A percentile compares a stretch with the other conserved stretches of the same genome.
These are phyloP conservation scores for Lampris incognitus DNA, from an alignment of 2,113 vertebrate genomes.

Conservation along the genomic window DNA sequence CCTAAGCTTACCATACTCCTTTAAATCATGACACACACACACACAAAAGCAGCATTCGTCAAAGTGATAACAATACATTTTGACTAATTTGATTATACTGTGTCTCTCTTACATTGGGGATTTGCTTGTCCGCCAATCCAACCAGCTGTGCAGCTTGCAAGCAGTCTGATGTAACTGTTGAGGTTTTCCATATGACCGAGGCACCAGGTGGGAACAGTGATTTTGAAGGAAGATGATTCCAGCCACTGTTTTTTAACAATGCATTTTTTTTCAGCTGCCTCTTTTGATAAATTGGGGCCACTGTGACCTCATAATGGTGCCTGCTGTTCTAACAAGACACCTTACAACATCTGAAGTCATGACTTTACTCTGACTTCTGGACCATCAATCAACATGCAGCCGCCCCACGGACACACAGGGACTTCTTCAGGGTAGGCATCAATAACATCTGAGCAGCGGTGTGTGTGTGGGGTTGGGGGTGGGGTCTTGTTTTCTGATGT, in stretches of 20 bases:
- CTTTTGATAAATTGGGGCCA: constrained; percentile 37
- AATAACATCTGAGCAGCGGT: constrained; percentile 13
- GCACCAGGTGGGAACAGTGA: neutral
- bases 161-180: neutral
- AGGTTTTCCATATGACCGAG: neutral
- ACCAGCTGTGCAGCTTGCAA: neutral
- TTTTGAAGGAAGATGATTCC: neutral
- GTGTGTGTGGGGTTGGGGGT: neutral
- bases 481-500: too few species aligned
- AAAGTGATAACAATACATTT: too few species aligned
- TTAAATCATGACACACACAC: neutral
- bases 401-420: neutral
- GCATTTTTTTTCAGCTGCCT: constrained; percentile 23
- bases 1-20: too few species aligned
- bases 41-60: too few species aligned
- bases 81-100: too few species aligned
- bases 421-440: constrained; percentile 29
- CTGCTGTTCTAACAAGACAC: constrained; percentile 28
- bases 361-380: constrained; percentile 50
- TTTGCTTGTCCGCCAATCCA: neutral
- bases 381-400: constrained; percentile 54
- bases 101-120: too few species aligned
- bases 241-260: neutral
- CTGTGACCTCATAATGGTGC: constrained; percentile 32
- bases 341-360: constrained; percentile 49